phyloP scores from a whole-genome alignment of 2,797 vertebrate species.

The Ptychobarbus kaznakovi region DNA sequence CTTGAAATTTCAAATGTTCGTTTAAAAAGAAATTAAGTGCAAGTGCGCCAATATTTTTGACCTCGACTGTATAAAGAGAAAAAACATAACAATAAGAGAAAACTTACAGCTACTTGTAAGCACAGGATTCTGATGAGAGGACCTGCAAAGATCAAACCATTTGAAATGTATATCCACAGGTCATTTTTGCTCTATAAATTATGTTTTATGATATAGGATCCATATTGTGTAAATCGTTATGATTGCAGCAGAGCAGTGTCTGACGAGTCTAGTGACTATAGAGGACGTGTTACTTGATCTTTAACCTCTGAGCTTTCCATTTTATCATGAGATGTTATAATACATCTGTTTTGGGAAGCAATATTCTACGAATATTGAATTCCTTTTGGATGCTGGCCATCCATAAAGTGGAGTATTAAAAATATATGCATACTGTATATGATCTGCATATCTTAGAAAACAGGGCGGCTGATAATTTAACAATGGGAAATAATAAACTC shows the following conservation, averaged over 20 bases:
- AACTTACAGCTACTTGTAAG: conserved; percentile 82
- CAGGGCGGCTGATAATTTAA: background rate
- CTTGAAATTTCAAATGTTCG: too few relatives aligned
- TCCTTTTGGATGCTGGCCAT: background rate
- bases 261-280: background rate
- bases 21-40: too few relatives aligned
- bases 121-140: conserved; percentile 70
- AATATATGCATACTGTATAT: background rate
- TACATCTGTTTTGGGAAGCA: too few relatives aligned
- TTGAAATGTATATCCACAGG: background rate
- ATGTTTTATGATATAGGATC: background rate
- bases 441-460: background rate
- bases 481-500: background rate
- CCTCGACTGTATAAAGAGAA: background rate
- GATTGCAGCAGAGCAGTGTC: background rate
- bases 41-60: background rate
- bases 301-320: background rate
- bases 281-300: background rate
- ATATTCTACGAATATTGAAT: background rate
- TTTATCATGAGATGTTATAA: background rate
- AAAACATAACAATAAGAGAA: too few relatives aligned
- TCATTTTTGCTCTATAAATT: background rate
- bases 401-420: background rate
- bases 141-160: conserved; percentile 69
- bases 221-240: background rate